Conservation (phyloP, 2,797 vertebrate species). For the Moxostoma hubbsi region DNA sequence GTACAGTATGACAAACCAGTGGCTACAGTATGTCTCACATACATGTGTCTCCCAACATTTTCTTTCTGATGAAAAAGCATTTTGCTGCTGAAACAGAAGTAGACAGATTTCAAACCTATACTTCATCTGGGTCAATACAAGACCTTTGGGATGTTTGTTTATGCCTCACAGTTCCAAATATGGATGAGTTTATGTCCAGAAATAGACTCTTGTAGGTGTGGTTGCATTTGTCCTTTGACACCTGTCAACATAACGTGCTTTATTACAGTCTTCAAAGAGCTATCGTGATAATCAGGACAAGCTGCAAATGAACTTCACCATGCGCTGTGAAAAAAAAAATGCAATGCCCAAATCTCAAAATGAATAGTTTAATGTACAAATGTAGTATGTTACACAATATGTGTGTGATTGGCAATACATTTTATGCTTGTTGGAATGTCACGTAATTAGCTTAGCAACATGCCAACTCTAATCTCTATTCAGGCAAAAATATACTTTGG, state of each 20-base stretch:
- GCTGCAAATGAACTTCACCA: constrained; percentile 40
- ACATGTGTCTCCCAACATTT: not conserved
- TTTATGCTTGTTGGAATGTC: not conserved
- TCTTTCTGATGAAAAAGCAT: constrained; percentile 4
- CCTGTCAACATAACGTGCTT: constrained; percentile 54
- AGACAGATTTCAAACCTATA: constrained; percentile 9
- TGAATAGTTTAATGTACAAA: not conserved
- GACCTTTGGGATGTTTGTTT: constrained; percentile 38
- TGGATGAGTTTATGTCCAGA: constrained; percentile 28
- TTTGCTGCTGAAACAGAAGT: constrained; percentile 25
- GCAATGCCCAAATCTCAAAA: not conserved
- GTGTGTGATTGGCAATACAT: not conserved
- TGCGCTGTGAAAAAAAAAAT: not conserved
- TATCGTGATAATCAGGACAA: constrained; percentile 5
- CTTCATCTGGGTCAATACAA: constrained; percentile 32
- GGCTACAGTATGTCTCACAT: not conserved
- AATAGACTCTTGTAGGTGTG: constrained; percentile 55
- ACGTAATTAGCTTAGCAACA: not conserved
- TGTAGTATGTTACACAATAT: not conserved
- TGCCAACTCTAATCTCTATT: not conserved
- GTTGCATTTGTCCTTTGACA: constrained; percentile 56
- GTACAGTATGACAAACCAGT: not conserved
- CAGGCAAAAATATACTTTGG: too few relatives aligned
- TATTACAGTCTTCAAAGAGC: constrained; percentile 39
- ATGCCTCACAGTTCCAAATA: constrained; percentile 27